Percentiles rank a stretch among this genome's conserved stretches.
These are phyloP conservation scores for Babylonia areolata DNA, from an alignment of 1,140 invertebrate genomes.

Conservation along the genomic window DNA sequence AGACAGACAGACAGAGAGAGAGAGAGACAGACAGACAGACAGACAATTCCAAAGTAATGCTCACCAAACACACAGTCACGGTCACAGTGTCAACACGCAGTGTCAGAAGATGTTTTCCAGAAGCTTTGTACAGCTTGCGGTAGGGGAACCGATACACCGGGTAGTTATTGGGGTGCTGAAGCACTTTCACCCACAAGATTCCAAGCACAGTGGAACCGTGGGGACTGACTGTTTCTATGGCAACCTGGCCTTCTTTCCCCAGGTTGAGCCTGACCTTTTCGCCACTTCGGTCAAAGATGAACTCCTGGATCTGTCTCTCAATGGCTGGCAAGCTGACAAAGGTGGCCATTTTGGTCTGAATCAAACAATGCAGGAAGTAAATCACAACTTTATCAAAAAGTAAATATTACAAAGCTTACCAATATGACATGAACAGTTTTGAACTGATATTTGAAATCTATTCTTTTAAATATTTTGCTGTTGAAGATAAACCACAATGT, in stretches of 20 bases:
- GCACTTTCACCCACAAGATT: constrained; percentile 39
- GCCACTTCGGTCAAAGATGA: constrained; percentile 25
- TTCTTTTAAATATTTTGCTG: no score
- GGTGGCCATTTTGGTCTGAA: constrained; percentile 20
- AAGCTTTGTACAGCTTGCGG: constrained; percentile 33
- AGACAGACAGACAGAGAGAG: neutral
- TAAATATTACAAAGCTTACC: no score
- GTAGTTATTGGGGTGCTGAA: constrained; percentile 48
- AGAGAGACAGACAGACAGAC: neutral
- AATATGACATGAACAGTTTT: no score
- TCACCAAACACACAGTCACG: constrained; percentile 34
- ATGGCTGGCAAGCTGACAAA: constrained; percentile 1
- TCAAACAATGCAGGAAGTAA: no score
- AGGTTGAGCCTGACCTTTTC: constrained; percentile 34
- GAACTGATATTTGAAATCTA: no score
- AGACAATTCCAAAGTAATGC: neutral
- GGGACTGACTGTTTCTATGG: constrained; percentile 27
- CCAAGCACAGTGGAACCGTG: constrained; percentile 35
- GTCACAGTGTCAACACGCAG: constrained; percentile 38
- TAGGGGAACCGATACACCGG: constrained; percentile 34
- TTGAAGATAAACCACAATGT: no score
- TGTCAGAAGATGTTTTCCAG: constrained; percentile 33
- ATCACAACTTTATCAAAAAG: no score
- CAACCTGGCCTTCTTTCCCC: constrained; percentile 19
- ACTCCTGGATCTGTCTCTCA: constrained; percentile 16